These are phyloP conservation scores for Leptarthrus brevirostris DNA, from an alignment of 2,888 invertebrate species.

Conservation along the genomic window DNA sequence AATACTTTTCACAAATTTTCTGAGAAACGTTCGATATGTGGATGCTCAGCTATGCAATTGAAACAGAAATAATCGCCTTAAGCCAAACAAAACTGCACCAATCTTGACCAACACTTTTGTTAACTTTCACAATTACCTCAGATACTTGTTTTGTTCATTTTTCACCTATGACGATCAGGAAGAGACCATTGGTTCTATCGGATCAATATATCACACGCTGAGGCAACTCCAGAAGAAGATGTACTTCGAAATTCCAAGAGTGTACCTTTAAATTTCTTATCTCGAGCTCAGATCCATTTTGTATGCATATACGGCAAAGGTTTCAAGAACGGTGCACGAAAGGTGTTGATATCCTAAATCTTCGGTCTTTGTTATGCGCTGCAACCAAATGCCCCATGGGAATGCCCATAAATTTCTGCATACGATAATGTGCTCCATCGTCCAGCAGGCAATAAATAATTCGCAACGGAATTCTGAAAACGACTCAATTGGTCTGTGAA, in stretches of 20 bases:
- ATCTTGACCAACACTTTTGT: background rate
- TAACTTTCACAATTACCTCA: background rate
- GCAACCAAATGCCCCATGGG: constrained; percentile 45
- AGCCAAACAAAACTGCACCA: background rate
- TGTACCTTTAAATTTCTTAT: constrained; percentile 35
- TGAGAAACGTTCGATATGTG: background rate
- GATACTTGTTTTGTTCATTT: background rate
- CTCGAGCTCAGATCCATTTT: constrained; percentile 28
- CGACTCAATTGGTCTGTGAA: constrained; percentile 42
- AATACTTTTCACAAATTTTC: background rate
- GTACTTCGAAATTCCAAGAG: constrained; percentile 37
- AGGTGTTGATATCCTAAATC: constrained; percentile 49
- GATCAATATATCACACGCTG: constrained; percentile 40
- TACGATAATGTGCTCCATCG: constrained; percentile 44
- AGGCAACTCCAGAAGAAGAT: constrained; percentile 32
- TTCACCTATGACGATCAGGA: constrained; percentile 10
- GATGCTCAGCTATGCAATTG: background rate
- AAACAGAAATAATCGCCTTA: background rate
- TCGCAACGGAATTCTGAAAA: constrained; percentile 39
- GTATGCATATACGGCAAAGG: constrained; percentile 30
- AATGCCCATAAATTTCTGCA: constrained; percentile 48
- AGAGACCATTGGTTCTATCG: constrained; percentile 29
- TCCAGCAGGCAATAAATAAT: constrained; percentile 43
- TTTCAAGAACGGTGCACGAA: constrained; percentile 11
- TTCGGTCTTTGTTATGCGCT: constrained; percentile 40